These are phyloP conservation scores for Poicephalus gulielmi DNA, from an alignment of 2,113 vertebrate genomes.

Conservation along the genomic window DNA sequence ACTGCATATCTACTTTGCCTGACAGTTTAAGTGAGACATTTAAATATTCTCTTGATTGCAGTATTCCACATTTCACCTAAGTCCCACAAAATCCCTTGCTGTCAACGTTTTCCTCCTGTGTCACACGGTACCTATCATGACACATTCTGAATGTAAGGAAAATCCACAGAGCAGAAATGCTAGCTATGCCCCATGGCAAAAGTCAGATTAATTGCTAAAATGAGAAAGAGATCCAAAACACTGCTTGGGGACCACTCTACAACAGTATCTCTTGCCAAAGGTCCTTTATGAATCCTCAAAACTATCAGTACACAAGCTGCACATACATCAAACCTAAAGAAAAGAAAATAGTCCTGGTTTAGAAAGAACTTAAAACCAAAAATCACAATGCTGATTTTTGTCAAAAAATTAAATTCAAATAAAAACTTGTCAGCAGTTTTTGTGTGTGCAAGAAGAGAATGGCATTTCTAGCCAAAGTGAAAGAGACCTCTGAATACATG, in stretches of 20 bases:
- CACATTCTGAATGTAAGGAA: not conserved
- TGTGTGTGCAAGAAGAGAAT: not conserved
- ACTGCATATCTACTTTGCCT: slow-evolving; percentile 25
- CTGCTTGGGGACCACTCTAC: not conserved
- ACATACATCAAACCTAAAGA: not conserved
- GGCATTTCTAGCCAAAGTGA: not conserved
- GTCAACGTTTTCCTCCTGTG: not conserved
- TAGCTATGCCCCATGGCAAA: not conserved
- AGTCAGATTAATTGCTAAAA: slow-evolving; percentile 16
- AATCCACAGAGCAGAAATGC: not conserved
- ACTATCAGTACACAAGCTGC: not conserved
- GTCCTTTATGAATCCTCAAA: not conserved
- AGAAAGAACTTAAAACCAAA: not conserved
- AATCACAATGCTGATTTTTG: not conserved
- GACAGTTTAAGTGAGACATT: slow-evolving; percentile 50
- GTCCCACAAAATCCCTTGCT: not conserved
- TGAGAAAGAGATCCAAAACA: not conserved
- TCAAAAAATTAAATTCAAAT: not conserved
- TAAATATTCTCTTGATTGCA: slow-evolving; percentile 9
- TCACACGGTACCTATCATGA: not conserved
- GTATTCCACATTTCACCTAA: not conserved
- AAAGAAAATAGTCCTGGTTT: not conserved
- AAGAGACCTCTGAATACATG: not conserved
- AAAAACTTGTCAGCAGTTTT: not conserved
- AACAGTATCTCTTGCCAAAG: not conserved